phyloP scores from a whole-genome alignment of 1,140 invertebrate genomes.

The Gryllus bimaculatus region DNA sequence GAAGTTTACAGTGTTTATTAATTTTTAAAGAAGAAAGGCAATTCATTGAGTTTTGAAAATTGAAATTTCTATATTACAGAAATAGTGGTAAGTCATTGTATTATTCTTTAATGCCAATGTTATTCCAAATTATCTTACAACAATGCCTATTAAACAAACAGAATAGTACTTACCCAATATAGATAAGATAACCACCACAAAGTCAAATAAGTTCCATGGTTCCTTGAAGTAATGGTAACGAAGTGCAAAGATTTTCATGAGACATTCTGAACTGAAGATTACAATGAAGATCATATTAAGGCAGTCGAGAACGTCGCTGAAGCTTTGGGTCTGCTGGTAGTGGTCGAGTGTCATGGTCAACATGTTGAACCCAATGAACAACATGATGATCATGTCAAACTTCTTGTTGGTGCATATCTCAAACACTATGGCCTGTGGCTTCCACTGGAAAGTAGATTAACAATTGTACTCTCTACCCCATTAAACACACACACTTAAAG shows the following conservation, averaged over 20 bases:
- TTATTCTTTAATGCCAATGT: too few species aligned
- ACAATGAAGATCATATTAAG: slow-evolving; percentile 97
- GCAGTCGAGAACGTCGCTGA: slow-evolving; percentile 74
- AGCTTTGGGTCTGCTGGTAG: slow-evolving; percentile 76
- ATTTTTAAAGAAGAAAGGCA: too few species aligned
- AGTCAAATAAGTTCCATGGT: slow-evolving; percentile 99
- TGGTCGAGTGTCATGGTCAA: slow-evolving; percentile 96
- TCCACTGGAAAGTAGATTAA: slow-evolving; percentile 56
- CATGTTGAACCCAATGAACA: slow-evolving; percentile 98
- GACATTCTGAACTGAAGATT: slow-evolving; percentile 95
- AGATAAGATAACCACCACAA: slow-evolving; percentile 96
- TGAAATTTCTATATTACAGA: too few species aligned
- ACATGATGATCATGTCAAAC: slow-evolving; percentile 99
- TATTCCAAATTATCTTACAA: too few species aligned
- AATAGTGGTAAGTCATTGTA: too few species aligned
- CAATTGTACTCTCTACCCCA: neutral
- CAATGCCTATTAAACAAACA: too few species aligned
- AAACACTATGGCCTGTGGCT: slow-evolving; percentile 90
- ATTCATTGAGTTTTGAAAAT: too few species aligned
- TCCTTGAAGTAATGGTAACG: slow-evolving; percentile 97
- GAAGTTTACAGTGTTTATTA: too few species aligned
- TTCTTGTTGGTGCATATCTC: slow-evolving; percentile 96
- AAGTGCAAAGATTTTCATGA: slow-evolving; percentile 93
- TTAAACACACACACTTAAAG: neutral
- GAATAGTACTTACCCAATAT: slow-evolving; percentile 70